Conservation (phyloP, 2,888 invertebrate species). For the Drosophila melanosoma region DNA sequence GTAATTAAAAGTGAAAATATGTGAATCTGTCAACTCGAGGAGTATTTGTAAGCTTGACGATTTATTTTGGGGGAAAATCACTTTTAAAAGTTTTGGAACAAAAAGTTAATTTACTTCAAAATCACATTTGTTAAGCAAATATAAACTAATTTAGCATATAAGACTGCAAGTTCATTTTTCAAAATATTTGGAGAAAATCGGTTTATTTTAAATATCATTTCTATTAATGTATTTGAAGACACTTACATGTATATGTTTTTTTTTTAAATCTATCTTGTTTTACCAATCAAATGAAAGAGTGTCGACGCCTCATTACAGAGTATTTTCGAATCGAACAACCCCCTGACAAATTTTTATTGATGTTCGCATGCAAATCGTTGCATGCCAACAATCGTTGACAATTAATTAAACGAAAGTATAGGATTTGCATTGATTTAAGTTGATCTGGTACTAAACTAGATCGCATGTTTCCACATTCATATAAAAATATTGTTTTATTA, state of each 20-base stretch:
- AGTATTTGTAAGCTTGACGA: background rate
- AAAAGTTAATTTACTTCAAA: background rate
- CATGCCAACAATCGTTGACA: conserved; percentile 38
- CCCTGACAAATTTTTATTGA: conserved; percentile 34
- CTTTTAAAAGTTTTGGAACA: background rate
- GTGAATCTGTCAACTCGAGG: background rate
- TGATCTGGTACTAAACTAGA: background rate
- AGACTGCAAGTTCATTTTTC: background rate
- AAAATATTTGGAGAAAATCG: background rate
- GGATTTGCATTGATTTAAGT: conserved; percentile 33
- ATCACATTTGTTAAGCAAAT: background rate
- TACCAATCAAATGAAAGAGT: too few species aligned
- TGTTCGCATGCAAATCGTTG: conserved; percentile 55
- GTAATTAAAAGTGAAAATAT: background rate
- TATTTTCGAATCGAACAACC: background rate
- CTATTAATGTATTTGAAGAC: background rate
- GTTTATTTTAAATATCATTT: background rate
- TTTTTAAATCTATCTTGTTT: too few species aligned
- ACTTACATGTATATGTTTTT: background rate
- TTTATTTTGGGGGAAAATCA: background rate
- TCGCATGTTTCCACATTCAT: conserved; percentile 26
- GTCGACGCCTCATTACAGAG: background rate
- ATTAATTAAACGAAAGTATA: conserved; percentile 29
- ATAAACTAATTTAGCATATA: background rate
- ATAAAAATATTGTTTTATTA: conserved; percentile 24